Evolutionary conservation across 1,140 invertebrate genomes (phyloP).

Genomic region (Lepeophtheirus salmonis): DNA sequence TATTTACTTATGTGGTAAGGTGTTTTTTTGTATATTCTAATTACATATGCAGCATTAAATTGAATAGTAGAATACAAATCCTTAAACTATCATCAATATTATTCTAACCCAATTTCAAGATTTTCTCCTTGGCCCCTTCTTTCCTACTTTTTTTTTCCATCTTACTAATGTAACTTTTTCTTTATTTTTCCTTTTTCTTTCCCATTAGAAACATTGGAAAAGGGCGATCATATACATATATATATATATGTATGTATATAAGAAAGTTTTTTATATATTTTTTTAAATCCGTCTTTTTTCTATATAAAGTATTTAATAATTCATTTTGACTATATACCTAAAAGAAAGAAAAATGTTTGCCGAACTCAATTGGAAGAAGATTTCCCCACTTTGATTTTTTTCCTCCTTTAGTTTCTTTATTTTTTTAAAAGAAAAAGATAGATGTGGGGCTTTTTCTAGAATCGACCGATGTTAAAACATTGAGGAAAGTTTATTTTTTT

Average conservation of each 20-base stretch:
- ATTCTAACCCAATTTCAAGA: background rate
- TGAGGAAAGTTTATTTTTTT: too few relatives aligned
- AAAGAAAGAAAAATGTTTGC: background rate
- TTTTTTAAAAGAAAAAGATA: conserved; percentile 1
- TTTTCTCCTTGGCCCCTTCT: background rate
- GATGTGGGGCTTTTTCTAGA: too few relatives aligned
- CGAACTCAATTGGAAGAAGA: background rate
- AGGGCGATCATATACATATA: too few relatives aligned
- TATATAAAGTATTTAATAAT: conserved; percentile 1
- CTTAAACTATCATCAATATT: too few relatives aligned
- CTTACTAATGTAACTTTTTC: background rate
- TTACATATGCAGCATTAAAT: background rate
- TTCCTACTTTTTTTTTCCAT: conserved; percentile 1
- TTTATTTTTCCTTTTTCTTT: background rate
- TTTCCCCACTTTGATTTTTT: too few relatives aligned
- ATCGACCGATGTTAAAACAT: too few relatives aligned
- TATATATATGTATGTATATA: background rate
- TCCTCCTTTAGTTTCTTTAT: background rate
- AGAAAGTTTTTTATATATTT: background rate
- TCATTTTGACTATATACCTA: background rate
- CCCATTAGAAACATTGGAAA: background rate
- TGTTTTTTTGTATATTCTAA: too few relatives aligned
- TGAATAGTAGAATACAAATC: too few relatives aligned
- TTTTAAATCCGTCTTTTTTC: background rate
- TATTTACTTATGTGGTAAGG: conserved; percentile 72